phyloP scores from a whole-genome alignment of 2,797 vertebrate species.

The Pseudocheirus occidentalis region DNA sequence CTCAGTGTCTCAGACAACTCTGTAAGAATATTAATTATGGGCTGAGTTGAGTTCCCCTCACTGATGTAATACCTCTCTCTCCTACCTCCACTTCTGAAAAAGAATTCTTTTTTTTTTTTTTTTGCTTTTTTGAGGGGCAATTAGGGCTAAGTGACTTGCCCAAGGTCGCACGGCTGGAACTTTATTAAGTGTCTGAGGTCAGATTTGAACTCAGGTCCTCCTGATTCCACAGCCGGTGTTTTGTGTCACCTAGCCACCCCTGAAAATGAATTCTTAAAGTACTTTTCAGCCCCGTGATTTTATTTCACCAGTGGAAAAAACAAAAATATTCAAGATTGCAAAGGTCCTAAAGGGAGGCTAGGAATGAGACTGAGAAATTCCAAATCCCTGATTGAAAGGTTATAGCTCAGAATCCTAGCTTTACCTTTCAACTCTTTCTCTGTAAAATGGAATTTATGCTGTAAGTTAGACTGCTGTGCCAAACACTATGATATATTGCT shows the following conservation, averaged over 20 bases:
- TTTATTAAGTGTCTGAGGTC: too few relatives aligned
- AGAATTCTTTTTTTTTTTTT: too few relatives aligned
- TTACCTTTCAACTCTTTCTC: not conserved
- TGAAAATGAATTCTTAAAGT: not conserved
- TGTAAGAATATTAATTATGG: not conserved
- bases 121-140: too few relatives aligned
- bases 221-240: too few relatives aligned
- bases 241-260: too few relatives aligned
- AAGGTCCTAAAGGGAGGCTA: not conserved
- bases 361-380: not conserved
- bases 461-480: not conserved
- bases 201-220: too few relatives aligned
- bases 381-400: not conserved
- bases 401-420: not conserved
- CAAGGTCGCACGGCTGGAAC: too few relatives aligned
- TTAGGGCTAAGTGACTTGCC: too few relatives aligned
- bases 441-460: not conserved
- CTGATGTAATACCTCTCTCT: not conserved
- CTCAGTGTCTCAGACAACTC: not conserved
- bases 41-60: not conserved
- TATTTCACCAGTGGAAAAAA: not conserved
- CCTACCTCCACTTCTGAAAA: not conserved
- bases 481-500: not conserved
- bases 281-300: not conserved
- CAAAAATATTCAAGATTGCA: not conserved